Conservation (phyloP, 1,140 invertebrate genomes). For the Drusus annulatus region DNA sequence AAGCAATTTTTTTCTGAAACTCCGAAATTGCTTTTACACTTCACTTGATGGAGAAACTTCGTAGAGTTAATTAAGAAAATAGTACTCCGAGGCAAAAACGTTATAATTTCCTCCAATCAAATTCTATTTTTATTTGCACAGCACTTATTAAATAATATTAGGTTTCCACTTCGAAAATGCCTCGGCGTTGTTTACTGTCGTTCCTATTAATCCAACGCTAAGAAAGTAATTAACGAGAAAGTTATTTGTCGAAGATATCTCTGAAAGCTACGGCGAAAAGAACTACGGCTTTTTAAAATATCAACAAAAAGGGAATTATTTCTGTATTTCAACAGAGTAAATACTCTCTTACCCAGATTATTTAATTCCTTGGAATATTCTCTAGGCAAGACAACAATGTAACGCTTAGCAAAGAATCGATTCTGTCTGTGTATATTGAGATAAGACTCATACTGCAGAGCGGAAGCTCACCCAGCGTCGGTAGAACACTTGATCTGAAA, state of each 20-base stretch:
- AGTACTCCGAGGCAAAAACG: neutral
- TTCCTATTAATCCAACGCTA: too few relatives aligned
- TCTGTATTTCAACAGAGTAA: too few relatives aligned
- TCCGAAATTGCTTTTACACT: slow-evolving; percentile 22
- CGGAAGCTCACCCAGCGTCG: neutral
- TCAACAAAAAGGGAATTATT: too few relatives aligned
- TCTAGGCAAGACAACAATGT: neutral
- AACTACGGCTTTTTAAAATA: too few relatives aligned
- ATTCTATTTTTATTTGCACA: neutral
- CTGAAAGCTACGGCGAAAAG: too few relatives aligned
- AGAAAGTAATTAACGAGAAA: too few relatives aligned
- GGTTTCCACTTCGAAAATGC: too few relatives aligned
- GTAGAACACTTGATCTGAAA: neutral
- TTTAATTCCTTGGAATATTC: too few relatives aligned
- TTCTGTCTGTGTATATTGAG: slow-evolving; percentile 4
- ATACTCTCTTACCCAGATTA: too few relatives aligned
- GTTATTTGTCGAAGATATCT: too few relatives aligned
- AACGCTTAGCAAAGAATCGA: neutral
- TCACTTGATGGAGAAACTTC: slow-evolving; percentile 1
- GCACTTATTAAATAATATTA: neutral
- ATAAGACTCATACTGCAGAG: slow-evolving; percentile 1
- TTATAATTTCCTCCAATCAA: slow-evolving; percentile 3
- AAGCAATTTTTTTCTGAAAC: neutral
- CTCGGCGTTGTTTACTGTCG: too few relatives aligned
- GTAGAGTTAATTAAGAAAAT: slow-evolving; percentile 19